These are phyloP conservation scores for Equus quagga DNA, from an alignment of 2,113 vertebrate species.

Conservation along the genomic window DNA sequence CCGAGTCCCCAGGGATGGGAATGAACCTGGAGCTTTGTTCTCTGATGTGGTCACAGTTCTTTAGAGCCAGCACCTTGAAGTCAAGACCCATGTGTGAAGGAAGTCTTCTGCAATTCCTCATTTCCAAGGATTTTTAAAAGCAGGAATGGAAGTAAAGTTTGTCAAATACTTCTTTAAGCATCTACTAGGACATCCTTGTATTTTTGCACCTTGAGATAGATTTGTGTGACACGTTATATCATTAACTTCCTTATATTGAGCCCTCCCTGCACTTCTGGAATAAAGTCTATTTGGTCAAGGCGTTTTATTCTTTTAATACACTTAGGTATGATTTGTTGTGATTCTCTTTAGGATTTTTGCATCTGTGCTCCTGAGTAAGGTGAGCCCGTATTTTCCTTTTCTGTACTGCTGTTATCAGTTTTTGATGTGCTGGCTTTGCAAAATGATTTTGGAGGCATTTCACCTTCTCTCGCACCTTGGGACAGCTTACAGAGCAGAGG, in stretches of 20 bases:
- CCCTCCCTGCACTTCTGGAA: not conserved
- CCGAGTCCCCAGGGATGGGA: not conserved
- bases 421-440: not conserved
- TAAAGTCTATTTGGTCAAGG: not conserved
- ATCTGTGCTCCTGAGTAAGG: not conserved
- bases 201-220: not conserved
- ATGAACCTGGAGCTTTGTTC: not conserved
- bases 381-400: not conserved
- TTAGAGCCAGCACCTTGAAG: not conserved
- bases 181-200: not conserved
- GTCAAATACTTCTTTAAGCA: not conserved
- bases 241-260: not conserved
- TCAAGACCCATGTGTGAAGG: not conserved
- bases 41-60: not conserved
- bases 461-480: not conserved
- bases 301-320: not conserved
- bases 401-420: not conserved
- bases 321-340: not conserved
- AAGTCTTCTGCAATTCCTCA: not conserved
- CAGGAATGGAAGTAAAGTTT: not conserved
- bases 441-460: not conserved
- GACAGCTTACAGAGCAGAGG: no score
- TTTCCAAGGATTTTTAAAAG: slow-evolving; percentile 24
- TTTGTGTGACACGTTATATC: not conserved
- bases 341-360: not conserved